Evolutionary conservation across 2,797 vertebrate genomes (phyloP), one percentile per base, ranked within the genome.

Genomic region (Podarcis lilfordi): DNA sequence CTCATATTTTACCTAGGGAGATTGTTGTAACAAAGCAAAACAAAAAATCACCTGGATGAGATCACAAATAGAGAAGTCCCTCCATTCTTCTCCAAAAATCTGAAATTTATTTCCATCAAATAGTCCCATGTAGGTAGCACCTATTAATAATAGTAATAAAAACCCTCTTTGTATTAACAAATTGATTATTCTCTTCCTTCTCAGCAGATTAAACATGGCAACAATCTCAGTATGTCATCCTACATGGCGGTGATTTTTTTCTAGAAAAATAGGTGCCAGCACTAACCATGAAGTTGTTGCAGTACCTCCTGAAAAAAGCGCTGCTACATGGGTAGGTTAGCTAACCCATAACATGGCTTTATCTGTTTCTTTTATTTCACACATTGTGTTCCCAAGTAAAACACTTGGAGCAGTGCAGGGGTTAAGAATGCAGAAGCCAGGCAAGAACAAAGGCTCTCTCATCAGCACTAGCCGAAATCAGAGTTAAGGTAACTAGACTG

Each of bases 21-120:
- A 3, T 45, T 35, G 59, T 5, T 55, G 80, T 9, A 40, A 80
- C 75, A 43, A 66, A 40, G n/a, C 29, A 25, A 13, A 68, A 40
- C 35, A 68, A 68, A 23, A 71, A 80, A 25, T 85, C 64, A 90
- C 86, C 89, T 85, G 76, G 32, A 75, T 87, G 29, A 87, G 59
- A 76, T 90, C 86, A 59, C 82, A 87, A 80, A 90, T 32, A 27
- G 69, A 74, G 43, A 84, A 84, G 77, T 59, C 82, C 4, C 19
- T 74, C 82, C 86, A 87, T 27, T n/a, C 15, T 27, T 80, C 76
- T 1, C 82, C 72, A 43, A 80, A 82, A 4, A 50, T 59, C 78
- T 71, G 15, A 43, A 82, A 25, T 43, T 25, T 19, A 68, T 59
- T 64, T 85, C 68, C 8, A 8, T 64, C 78, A 85, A 91, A 35